Evolutionary conservation across 2,113 vertebrate species (phyloP), one percentile per base, ranked within the genome.

Genomic region (Datnioides undecimradiatus): DNA sequence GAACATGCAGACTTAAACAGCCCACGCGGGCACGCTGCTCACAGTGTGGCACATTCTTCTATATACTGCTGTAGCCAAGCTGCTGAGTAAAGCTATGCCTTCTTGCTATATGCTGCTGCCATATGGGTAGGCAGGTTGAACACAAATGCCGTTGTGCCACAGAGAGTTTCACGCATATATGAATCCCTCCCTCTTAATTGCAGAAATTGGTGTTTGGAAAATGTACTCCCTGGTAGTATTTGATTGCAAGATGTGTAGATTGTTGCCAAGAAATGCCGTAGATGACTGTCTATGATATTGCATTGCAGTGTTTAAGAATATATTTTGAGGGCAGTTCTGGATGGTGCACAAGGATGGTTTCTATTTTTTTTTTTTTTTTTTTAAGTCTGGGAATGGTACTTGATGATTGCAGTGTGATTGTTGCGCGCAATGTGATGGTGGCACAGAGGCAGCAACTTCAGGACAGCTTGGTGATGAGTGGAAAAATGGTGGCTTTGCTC

Each of bases 1-100:
- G 78, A 90, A 87, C 75, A 78, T 75, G 41, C 64, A 75, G 80
- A 67, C 88, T 88, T 85, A 90, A 90, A 79, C 84, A 87, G 84
- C 84, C 81, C 89, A 75, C 76, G 52, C 19, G 38, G 76, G 76
- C 58, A 43, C 80, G 45, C 25, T 40, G 27, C 73, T 81, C 52
- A 59, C 36, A 55, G 63, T 48, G 23, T 29, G 52, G 63, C 60
- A 36, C 57, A 65, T 40, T 31, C 69, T 72, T 51, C 49, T 33
- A 55, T 40, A 40, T 33, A 57, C 55, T 57, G 69, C 45, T 66
- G 38, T 27, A 65, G 60, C 69, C 84, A 67, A 71, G 27, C 76
- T 81, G 72, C 69, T 46, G 62, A 55, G 52, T 76, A 74, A 71
- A 84, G 86, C 59, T 45, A 33, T 81, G 45, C 23, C 43, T n/a